Base-by-base conservation (phyloP, 2,888 invertebrate species). In the Polydrusus pterygomalis region DNA sequence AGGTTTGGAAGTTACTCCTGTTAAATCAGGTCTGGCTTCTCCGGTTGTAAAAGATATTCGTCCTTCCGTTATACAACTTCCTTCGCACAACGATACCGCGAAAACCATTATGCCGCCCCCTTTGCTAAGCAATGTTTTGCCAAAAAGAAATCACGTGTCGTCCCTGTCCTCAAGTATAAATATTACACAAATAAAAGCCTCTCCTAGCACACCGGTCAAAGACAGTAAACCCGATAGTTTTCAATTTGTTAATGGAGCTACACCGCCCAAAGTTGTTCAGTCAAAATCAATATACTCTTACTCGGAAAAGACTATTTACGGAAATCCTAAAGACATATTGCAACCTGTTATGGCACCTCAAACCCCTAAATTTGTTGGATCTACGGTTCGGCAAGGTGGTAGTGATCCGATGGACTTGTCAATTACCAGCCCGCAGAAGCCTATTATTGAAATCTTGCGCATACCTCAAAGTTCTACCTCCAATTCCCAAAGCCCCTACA, bases 1-100 rank as follows among this genome's bases (percentile, higher is more conserved):
- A 13, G 94, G 94, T 0, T 87, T 94, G 3, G 94, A 94, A 84
- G 94, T 94, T 1, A 94, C 94, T 0, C 91, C 94, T 0, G 77
- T 81, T 7, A 72, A 68, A 60, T 73, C 78, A 18, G 73, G 74
- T 11, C 62, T 79, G 6, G 49, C 75, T n/a, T 74, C 75, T 76
- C 83, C 25, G 85, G 88, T 34, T 78, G 85, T 78, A 58, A 86
- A 84, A 81, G 85, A 86, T 64, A 79, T 79, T 56, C 78, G 86
- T 64, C 85, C 87, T 7, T 83, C 86, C n/a, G 86, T 87, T 10
- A 87, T 87, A 51, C 87, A 86, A 77, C 79, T 81, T 11, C 79
- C 82, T 1, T 72, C 79, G 49, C 78, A 79, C 34, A 77, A 74
- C 30, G 78, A 79, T 56, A 56, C 78, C n/a, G 62, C 69, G 40